A percentile compares a stretch with the other conserved stretches of the same genome.
These are phyloP conservation scores for Cyrtonyx montezumae DNA, from an alignment of 2,113 vertebrate genomes.

Conservation along the genomic window DNA sequence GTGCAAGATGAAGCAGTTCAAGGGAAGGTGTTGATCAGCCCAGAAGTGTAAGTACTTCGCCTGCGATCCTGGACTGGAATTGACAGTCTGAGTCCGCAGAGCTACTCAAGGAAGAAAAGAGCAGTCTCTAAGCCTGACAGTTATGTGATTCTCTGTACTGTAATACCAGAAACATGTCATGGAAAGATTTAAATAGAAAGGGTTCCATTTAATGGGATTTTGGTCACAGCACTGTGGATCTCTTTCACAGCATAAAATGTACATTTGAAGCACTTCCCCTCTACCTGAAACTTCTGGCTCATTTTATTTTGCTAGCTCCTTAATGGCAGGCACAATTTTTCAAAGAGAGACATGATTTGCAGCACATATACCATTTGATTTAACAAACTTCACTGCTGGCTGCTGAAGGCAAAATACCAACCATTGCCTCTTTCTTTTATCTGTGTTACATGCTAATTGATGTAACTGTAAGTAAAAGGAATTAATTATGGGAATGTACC, in stretches of 20 bases:
- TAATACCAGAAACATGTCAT: conserved; percentile 30
- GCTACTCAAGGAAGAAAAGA: not conserved
- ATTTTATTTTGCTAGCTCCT: conserved; percentile 21
- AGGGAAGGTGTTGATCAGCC: accelerated
- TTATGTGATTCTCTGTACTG: not conserved
- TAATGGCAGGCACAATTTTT: conserved; percentile 3
- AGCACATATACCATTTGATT: not conserved
- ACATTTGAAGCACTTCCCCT: conserved; percentile 48
- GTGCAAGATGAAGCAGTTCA: not conserved
- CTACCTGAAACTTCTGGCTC: conserved; percentile 37
- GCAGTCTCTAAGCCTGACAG: conserved; percentile 13
- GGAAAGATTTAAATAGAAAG: conserved; percentile 57
- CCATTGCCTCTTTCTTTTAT: conserved; percentile 10
- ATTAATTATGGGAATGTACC: conserved; percentile 3
- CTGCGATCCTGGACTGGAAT: not conserved
- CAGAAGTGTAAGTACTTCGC: not conserved
- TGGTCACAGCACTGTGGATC: conserved; percentile 42
- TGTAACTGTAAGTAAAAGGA: conserved; percentile 22
- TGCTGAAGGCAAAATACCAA: conserved; percentile 34
- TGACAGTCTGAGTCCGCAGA: not conserved
- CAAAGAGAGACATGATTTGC: not conserved
- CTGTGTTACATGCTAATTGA: conserved; percentile 39
- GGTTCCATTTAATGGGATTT: conserved; percentile 67
- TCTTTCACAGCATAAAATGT: conserved; percentile 56
- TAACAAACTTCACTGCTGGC: not conserved